These are phyloP conservation scores for Trididemnum clinides DNA, from an alignment of 23 tunicate species.

Conservation along the genomic window DNA sequence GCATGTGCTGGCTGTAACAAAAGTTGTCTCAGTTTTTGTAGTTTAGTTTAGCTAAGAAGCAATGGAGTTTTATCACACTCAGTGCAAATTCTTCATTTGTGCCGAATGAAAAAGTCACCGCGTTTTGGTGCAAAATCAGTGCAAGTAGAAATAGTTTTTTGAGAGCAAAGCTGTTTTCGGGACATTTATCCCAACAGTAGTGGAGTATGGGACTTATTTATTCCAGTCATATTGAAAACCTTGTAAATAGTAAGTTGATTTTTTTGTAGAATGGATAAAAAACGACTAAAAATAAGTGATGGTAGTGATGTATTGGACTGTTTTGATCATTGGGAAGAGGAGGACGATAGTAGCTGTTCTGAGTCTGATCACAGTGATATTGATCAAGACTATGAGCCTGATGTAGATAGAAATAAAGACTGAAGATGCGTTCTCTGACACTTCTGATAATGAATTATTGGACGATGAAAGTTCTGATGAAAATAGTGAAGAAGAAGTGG, in stretches of 20 bases:
- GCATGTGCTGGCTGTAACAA: too few species aligned
- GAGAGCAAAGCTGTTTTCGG: not conserved
- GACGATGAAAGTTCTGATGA: not conserved
- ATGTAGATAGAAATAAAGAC: not conserved
- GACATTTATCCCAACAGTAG: not conserved
- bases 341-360: not conserved
- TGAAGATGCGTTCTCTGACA: not conserved
- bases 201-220: too few species aligned
- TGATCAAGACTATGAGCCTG: not conserved
- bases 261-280: too few species aligned
- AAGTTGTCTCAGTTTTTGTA: too few species aligned
- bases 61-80: not conserved
- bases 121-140: too few species aligned
- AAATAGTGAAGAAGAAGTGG: not conserved
- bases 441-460: not conserved
- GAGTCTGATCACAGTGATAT: not conserved
- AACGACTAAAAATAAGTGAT: too few species aligned
- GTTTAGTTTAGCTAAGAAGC: too few species aligned
- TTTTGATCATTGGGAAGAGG: not conserved
- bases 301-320: not conserved
- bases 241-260: too few species aligned
- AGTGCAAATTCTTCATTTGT: too few species aligned
- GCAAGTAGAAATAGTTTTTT: not conserved
- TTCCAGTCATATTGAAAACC: too few species aligned
- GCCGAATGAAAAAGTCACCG: too few species aligned